Evolutionary conservation across 2,113 vertebrate genomes (phyloP).

Genomic region (Polypterus bichir): DNA sequence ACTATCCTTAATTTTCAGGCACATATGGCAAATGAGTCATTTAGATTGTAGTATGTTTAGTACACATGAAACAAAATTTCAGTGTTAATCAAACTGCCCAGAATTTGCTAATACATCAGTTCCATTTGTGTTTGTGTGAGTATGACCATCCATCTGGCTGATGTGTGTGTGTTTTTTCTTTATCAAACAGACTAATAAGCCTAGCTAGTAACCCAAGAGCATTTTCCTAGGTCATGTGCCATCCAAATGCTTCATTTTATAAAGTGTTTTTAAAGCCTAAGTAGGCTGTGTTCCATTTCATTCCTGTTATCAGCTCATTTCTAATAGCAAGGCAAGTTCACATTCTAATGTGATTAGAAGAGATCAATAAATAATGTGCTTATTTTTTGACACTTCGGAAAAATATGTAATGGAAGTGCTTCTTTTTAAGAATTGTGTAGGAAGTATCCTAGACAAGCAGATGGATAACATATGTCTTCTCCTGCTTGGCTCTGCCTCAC

Average conservation of each 20-base stretch:
- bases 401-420: slow-evolving; percentile 19
- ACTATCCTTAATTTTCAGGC: too few relatives aligned
- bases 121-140: slow-evolving; percentile 7
- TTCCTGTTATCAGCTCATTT: background rate
- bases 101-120: background rate
- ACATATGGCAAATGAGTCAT: too few relatives aligned
- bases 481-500: slow-evolving; percentile 15
- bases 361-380: slow-evolving; percentile 27
- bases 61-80: too few relatives aligned
- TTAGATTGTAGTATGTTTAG: too few relatives aligned
- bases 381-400: slow-evolving; percentile 30
- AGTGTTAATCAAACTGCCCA: too few relatives aligned
- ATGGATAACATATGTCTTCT: slow-evolving; percentile 37
- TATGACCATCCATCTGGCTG: background rate
- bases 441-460: slow-evolving; percentile 35
- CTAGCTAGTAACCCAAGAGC: background rate
- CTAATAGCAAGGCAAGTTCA: background rate
- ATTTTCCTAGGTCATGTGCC: background rate
- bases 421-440: slow-evolving; percentile 20
- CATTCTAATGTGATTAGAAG: slow-evolving; percentile 1
- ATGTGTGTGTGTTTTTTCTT: background rate
- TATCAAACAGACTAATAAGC: background rate
- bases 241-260: background rate
- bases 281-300: background rate
- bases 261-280: background rate